Base-by-base conservation (phyloP, 2,797 vertebrate species). In the Silurus aristotelis region DNA sequence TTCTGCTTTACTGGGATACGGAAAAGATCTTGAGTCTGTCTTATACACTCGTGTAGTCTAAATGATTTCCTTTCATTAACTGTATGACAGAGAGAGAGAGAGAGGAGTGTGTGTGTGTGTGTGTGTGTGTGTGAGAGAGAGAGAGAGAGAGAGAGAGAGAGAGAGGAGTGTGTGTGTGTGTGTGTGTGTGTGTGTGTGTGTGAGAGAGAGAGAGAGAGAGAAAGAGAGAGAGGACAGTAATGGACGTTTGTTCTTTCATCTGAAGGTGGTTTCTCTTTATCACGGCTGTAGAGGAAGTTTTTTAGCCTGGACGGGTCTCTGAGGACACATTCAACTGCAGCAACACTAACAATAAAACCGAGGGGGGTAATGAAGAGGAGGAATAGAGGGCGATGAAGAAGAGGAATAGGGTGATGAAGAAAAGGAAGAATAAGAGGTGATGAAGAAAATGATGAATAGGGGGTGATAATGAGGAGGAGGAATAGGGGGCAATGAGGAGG, bases 61-160 rank as follows among this genome's bases (percentile, higher is more conserved):
- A 82, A 82, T 58, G 46, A 83, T 75, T 75, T 75, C 60, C 82
- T 75, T 83, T 64, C 58, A 52, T 75, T 83, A 83, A 48, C 17
- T 46, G 20, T 43, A 27, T 63, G 77, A 4, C 17, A 61, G 15
- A 19, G 4, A 61, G 60, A 61, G n/a, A 6, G n/a, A 13, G 8
- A 38, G 4, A 38, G 38, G n/a, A n/a, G n/a, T n/a, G n/a, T n/a
- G n/a, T n/a, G n/a, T n/a, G n/a, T n/a, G n/a, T n/a, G n/a, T n/a
- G n/a, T n/a, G n/a, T n/a, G n/a, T n/a, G 31, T 2, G 31, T 2
- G 31, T 2, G 31, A 31, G 31, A 31, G 31, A 38, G 4, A 38
- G 38, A 38, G 38, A 38, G 38, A 38, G 38, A 38, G 38, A 38
- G 38, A 38, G 38, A 38, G 38, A 38, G 38, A 38, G 38, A 38